phyloP scores from a whole-genome alignment of 1,140 invertebrate species.

The Musca domestica region DNA sequence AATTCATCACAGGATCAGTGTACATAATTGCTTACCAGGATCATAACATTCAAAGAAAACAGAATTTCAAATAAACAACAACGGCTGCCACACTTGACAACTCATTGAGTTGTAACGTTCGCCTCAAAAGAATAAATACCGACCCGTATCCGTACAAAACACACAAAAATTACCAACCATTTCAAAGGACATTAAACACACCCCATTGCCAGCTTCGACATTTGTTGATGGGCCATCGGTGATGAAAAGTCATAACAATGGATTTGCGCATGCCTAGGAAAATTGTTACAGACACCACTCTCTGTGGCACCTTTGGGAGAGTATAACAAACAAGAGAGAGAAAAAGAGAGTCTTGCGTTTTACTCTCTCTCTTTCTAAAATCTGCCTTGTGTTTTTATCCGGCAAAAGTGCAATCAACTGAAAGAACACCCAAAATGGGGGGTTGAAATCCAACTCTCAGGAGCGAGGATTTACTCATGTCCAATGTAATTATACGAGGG shows the following conservation, averaged over 20 bases:
- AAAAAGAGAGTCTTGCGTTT: not conserved
- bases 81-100: slow-evolving; percentile 2
- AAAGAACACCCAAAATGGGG: not conserved
- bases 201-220: not conserved
- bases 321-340: no score
- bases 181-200: slow-evolving; percentile 1
- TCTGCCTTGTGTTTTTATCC: not conserved
- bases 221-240: slow-evolving; percentile 4
- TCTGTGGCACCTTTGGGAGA: not conserved
- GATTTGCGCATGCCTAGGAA: slow-evolving; percentile 37
- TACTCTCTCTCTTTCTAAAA: not conserved
- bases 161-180: not conserved
- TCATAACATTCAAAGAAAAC: no score
- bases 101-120: not conserved
- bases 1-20: no score
- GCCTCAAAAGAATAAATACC: not conserved
- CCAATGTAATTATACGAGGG: no score
- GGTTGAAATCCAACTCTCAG: slow-evolving; percentile 14
- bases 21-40: no score
- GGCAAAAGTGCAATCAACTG: slow-evolving; percentile 7
- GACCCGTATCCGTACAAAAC: not conserved
- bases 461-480: not conserved
- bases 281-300: not conserved
- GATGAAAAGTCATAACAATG: slow-evolving; percentile 36
- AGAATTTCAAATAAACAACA: slow-evolving; percentile 4